Conservation (phyloP, 2,113 vertebrate genomes). For the Scytalopus superciliaris region DNA sequence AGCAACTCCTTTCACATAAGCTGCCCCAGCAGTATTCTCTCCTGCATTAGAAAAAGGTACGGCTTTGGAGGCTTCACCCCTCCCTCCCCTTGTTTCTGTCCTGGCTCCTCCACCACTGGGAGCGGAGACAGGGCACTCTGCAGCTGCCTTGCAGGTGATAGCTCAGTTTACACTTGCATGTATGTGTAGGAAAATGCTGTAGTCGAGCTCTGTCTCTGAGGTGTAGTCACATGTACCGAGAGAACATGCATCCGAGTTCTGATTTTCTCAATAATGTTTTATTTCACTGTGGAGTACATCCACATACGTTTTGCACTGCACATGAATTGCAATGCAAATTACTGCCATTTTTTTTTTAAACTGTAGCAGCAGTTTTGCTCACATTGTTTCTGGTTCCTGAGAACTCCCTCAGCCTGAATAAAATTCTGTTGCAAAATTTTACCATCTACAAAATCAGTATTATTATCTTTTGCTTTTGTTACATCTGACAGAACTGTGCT, state of each 20-base stretch:
- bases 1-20: rapidly evolving
- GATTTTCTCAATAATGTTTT: neutral
- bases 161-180: neutral
- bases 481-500: neutral
- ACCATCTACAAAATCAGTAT: neutral
- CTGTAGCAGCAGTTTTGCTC: neutral
- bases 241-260: neutral
- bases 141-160: neutral
- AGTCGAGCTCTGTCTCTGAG: neutral
- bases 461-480: neutral
- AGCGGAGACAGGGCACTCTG: neutral
- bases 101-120: neutral
- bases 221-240: neutral
- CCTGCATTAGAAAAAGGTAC: neutral
- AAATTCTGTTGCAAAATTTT: neutral
- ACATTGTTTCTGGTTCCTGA: neutral
- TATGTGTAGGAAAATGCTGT: neutral
- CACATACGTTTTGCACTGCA: neutral
- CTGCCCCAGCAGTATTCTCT: neutral
- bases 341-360: neutral
- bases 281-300: neutral
- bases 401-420: neutral
- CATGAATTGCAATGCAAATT: neutral
- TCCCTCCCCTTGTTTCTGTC: neutral
- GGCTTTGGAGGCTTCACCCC: neutral